Percentiles rank a stretch among this genome's conserved stretches.
These are phyloP conservation scores for Ranitomeya variabilis DNA, from an alignment of 2,113 vertebrate species.

Conservation along the genomic window DNA sequence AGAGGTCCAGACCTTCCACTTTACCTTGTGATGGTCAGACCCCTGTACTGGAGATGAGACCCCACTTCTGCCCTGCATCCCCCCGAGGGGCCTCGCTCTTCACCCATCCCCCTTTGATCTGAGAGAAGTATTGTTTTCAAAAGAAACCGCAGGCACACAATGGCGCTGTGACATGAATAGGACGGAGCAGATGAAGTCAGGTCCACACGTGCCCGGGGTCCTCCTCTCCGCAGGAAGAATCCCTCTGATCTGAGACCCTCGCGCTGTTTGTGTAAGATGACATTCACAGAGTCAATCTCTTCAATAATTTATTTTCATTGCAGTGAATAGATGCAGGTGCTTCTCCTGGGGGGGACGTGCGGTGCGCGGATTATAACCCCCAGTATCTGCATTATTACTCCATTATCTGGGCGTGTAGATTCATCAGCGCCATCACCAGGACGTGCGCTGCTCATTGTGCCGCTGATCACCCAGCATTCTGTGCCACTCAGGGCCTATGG, in stretches of 20 bases:
- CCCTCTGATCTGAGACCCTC: conserved; percentile 10
- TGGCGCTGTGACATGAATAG: conserved; percentile 42
- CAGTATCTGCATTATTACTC: not conserved
- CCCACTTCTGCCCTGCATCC: not conserved
- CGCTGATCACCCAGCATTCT: not conserved
- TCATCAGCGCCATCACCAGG: no score
- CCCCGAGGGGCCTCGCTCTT: conserved; percentile 13
- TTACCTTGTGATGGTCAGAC: not conserved
- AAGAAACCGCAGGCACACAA: conserved; percentile 29
- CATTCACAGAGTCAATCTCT: conserved; percentile 32
- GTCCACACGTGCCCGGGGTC: conserved; percentile 29
- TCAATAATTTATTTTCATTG: conserved; percentile 44
- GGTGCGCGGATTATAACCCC: not conserved
- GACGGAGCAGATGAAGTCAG: conserved; percentile 28
- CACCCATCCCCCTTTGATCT: conserved; percentile 31
- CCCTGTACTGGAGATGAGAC: not conserved
- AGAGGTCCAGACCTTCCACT: not conserved
- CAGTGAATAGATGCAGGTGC: conserved; percentile 29
- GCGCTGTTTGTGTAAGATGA: conserved; percentile 1
- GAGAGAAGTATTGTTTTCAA: conserved; percentile 36
- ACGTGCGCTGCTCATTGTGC: no score
- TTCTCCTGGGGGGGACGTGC: not conserved
- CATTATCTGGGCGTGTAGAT: no score
- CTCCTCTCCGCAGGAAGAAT: not conserved
- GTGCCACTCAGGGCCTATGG: not conserved